A percentile compares a stretch with the other conserved stretches of the same genome.
Evolutionary conservation across 2,113 vertebrate species (phyloP).

Genomic region (Balaenoptera acutorostrata): DNA sequence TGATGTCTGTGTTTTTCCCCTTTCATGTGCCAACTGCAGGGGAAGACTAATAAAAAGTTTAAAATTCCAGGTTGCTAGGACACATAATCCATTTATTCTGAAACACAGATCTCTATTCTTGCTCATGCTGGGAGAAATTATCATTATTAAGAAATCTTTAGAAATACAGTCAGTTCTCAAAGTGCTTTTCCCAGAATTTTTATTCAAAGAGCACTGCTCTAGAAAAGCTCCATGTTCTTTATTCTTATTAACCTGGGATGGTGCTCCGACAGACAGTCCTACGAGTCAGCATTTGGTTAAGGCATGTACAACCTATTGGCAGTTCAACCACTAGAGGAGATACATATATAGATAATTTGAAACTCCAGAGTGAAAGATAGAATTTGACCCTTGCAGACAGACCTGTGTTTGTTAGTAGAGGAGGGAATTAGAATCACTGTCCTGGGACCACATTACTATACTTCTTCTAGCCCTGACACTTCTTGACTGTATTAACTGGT

Average conservation of each 20-base stretch:
- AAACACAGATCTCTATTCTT: background rate
- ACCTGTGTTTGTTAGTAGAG: background rate
- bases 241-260: background rate
- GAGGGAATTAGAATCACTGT: background rate
- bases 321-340: background rate
- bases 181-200: background rate
- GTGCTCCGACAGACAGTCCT: background rate
- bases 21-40: background rate
- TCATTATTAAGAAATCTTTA: slow-evolving; percentile 16
- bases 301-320: background rate
- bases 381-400: background rate
- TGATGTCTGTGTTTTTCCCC: background rate
- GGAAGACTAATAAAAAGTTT: background rate
- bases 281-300: background rate
- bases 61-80: background rate
- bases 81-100: background rate
- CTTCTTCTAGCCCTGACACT: background rate
- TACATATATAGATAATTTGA: background rate
- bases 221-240: background rate
- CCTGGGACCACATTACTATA: background rate
- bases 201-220: background rate
- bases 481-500: background rate
- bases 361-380: background rate
- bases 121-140: background rate
- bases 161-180: background rate